Evolutionary conservation across 2,797 vertebrate genomes (phyloP), one percentile per base, ranked within the genome.

Genomic region (Falco concolor): DNA sequence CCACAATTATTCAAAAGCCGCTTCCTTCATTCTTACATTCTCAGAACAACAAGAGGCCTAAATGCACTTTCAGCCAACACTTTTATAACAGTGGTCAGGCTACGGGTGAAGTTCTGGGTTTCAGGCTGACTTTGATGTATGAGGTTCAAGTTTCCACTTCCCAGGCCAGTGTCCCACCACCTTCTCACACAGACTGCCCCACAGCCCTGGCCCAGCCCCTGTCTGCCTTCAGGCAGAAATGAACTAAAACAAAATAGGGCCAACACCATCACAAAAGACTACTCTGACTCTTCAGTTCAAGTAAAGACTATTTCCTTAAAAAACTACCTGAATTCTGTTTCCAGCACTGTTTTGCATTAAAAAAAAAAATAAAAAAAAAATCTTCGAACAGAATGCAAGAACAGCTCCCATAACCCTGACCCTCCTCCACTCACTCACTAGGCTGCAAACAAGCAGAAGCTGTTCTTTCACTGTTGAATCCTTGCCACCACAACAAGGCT

Each of bases 71-170:
- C n/a, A 54, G 32, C 53, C 42, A 38, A 70, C 27, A 49, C 22
- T 32, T 32, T 13, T 9, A 0, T 0, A 67, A 25, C 4, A 59
- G 10, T 3, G 7, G 17, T 23, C 34, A 76, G 40, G 50, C 54
- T n/a, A 27, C 2, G 11, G 50, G 13, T 34, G 17, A 59, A 88
- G 44, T 13, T 60, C 40, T 54, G 65, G 30, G 20, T 21, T 74
- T 83, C 47, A 57, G 36, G 21, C 22, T 68, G 21, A 45, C 32
- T 64, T 50, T 30, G n/a, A 36, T 18, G 44, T 1, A 10, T 12
- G 45, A 84, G 11, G 25, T 36, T 30, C n/a, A 30, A 25, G 22
- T 30, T 60, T 23, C 25, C 52, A 12, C 15, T 44, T 18, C 4
- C 18, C 45, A 21, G n/a, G n/a, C 32, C 45, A 8, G 28, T 16